phyloP scores from a whole-genome alignment of 2,113 vertebrate genomes.

The Phyllostomus hastatus region DNA sequence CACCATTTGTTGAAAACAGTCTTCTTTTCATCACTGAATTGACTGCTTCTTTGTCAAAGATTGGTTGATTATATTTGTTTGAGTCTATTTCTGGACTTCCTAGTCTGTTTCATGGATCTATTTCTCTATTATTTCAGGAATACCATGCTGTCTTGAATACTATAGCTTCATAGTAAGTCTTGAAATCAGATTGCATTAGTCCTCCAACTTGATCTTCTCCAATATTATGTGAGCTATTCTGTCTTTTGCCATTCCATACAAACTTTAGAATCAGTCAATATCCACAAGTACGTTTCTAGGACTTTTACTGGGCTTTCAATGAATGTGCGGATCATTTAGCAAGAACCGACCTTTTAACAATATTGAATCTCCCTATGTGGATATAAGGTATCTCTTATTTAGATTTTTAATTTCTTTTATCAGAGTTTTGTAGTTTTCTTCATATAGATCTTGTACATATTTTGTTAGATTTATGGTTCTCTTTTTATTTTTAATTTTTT shows the following conservation, averaged over 20 bases:
- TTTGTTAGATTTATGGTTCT: background rate
- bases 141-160: background rate
- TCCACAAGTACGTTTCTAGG: background rate
- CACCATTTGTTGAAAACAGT: background rate
- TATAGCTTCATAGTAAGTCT: background rate
- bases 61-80: background rate
- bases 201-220: background rate
- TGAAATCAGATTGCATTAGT: background rate
- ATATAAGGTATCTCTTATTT: background rate
- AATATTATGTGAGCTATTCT: background rate
- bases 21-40: background rate
- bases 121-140: background rate
- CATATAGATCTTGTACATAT: background rate
- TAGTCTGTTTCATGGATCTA: background rate
- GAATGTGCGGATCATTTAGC: background rate
- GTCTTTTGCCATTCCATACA: background rate
- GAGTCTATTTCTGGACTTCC: background rate
- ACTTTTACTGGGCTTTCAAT: background rate
- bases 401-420: background rate
- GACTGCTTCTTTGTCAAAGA: background rate
- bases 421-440: background rate
- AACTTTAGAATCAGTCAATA: background rate
- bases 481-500: background rate
- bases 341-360: background rate
- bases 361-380: background rate